Base-by-base conservation (phyloP, 1,140 invertebrate genomes). In the Anoplolepis gracilipes region DNA sequence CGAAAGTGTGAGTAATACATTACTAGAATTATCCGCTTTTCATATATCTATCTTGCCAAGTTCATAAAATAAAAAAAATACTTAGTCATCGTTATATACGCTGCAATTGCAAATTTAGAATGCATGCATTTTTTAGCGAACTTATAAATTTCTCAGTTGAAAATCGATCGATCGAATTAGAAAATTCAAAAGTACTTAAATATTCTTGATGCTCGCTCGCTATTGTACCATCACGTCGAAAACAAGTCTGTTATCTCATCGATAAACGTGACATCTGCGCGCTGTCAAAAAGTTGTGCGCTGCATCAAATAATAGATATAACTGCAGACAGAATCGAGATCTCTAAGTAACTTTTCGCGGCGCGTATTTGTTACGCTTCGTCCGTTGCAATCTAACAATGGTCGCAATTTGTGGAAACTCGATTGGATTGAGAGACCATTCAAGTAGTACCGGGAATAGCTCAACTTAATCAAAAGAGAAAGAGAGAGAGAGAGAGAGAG, bases 391-490 rank as follows among this genome's bases (percentile, higher is more conserved):
- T 19, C 61, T 59, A 84, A 86, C 84, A 78, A 86, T 79, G 85
- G 36, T 11, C 22, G 73, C 73, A 87, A 88, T 89, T 86, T 87
- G 57, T 22, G 84, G 76, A 75, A 65, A 84, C 39, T 46, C 28
- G 72, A 85, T 77, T 42, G 84, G 59, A 55, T 65, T 42, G 46
- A 30, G 49, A 64, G 49, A 72, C n/a, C 36, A 49, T 69, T 62
- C 59, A 86, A 89, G 81, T 77, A 69, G 72, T 84, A 79, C 69
- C 73, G 82, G 78, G 81, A 84, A 75, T 75, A 81, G 70, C 67
- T 84, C 84, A 65, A 79, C 85, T 87, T 82, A 87, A 90, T 85
- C 82, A 90, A 90, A n/a, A n/a, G n/a, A n/a, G n/a, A n/a, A n/a
- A n/a, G n/a, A n/a, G n/a, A n/a, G n/a, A n/a, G n/a, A n/a, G n/a